Evolutionary conservation across 2,113 vertebrate species (phyloP).

Genomic region (Eurypyga helias): DNA sequence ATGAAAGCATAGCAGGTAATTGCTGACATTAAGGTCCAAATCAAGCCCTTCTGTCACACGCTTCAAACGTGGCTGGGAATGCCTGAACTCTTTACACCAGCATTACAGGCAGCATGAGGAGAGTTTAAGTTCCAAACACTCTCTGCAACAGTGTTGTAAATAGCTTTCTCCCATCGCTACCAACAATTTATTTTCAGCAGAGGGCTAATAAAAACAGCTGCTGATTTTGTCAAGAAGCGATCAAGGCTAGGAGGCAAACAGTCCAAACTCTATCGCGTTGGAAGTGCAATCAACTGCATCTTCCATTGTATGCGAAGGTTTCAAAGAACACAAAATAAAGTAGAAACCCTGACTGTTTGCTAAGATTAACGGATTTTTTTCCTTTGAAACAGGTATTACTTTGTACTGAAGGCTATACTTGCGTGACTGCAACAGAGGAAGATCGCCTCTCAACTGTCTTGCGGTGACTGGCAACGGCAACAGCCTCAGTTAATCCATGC

Average conservation of each 20-base stretch:
- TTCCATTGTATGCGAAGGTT: not conserved
- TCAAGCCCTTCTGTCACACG: not conserved
- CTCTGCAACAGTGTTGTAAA: not conserved
- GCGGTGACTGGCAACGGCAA: not conserved
- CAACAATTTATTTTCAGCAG: not conserved
- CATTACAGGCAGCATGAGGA: not conserved
- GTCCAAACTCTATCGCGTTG: not conserved
- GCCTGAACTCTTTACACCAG: not conserved
- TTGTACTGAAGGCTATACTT: not conserved
- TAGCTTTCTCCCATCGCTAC: not conserved
- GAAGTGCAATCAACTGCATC: not conserved
- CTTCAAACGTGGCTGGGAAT: not conserved
- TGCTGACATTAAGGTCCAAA: not conserved
- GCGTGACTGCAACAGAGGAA: not conserved
- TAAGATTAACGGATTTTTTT: not conserved
- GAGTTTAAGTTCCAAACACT: not conserved
- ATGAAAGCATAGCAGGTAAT: not conserved
- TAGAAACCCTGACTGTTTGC: not conserved
- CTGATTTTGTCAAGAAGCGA: not conserved
- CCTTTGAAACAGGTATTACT: not conserved
- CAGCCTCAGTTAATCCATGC: no score
- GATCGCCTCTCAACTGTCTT: not conserved
- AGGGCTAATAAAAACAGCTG: not conserved
- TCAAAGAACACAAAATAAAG: not conserved
- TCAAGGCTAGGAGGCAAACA: not conserved